Conservation (phyloP, 64 coral and sea anemone genomes). For the Montipora foliosa region DNA sequence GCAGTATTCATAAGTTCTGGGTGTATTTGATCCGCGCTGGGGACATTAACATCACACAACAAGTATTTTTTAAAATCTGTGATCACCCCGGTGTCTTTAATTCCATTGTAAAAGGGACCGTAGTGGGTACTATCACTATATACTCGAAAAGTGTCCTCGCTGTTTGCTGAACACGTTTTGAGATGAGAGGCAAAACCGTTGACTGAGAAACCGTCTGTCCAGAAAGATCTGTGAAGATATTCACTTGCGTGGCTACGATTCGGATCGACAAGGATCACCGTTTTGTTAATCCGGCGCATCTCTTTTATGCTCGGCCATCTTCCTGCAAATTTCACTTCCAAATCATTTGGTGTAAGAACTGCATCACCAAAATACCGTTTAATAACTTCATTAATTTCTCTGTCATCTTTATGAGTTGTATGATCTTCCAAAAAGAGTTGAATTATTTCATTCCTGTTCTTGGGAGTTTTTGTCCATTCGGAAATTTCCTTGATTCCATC, state of each 20-base stretch:
- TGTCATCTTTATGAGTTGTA: slow-evolving; percentile 39
- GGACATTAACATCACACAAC: slow-evolving; percentile 56
- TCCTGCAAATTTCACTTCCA: slow-evolving; percentile 52
- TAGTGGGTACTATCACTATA: slow-evolving; percentile 74
- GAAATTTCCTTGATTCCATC: slow-evolving; percentile 74
- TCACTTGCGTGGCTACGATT: slow-evolving; percentile 1
- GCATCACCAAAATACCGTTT: slow-evolving; percentile 63
- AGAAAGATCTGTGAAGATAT: slow-evolving; percentile 34
- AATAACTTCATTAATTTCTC: slow-evolving; percentile 53
- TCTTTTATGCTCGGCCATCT: slow-evolving; percentile 59
- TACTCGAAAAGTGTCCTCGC: neutral
- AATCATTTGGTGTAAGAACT: slow-evolving; percentile 67
- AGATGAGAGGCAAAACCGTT: slow-evolving; percentile 23
- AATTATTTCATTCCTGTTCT: slow-evolving; percentile 76
- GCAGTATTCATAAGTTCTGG: slow-evolving; percentile 53
- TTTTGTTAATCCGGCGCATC: slow-evolving; percentile 66
- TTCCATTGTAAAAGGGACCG: slow-evolving; percentile 68
- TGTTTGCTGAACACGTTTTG: slow-evolving; percentile 24
- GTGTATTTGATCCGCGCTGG: slow-evolving; percentile 58
- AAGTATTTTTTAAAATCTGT: slow-evolving; percentile 65
- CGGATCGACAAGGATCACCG: slow-evolving; percentile 43
- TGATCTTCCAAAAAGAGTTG: slow-evolving; percentile 72
- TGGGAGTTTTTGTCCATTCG: slow-evolving; percentile 34
- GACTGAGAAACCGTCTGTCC: slow-evolving; percentile 37
- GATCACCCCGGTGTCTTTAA: slow-evolving; percentile 33